Percentiles rank a stretch among this genome's conserved stretches.
phyloP scores from a whole-genome alignment of 1,140 invertebrate genomes.

The Trinorchestia longiramus region DNA sequence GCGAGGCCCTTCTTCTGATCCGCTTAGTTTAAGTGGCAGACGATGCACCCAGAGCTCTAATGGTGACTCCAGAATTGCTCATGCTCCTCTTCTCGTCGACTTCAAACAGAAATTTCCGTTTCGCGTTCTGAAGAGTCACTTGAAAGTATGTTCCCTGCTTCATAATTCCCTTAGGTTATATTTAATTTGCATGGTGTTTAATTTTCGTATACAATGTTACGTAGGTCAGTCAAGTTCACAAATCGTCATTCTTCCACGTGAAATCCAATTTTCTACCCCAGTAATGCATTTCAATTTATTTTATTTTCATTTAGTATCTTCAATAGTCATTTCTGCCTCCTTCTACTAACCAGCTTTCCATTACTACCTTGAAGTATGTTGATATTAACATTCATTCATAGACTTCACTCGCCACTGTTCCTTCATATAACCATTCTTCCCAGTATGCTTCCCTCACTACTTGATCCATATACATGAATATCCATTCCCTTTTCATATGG shows the following conservation, averaged over 20 bases:
- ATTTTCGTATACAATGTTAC: too few species aligned
- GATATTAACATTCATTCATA: background rate
- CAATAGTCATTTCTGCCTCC: too few species aligned
- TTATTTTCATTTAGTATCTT: too few species aligned
- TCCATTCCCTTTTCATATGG: background rate
- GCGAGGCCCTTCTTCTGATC: constrained; percentile 21
- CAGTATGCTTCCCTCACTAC: background rate
- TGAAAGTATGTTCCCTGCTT: background rate
- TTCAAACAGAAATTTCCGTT: background rate
- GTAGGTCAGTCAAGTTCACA: too few species aligned
- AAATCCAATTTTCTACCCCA: too few species aligned
- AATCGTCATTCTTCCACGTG: too few species aligned
- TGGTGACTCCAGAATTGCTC: constrained; percentile 46
- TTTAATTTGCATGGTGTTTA: too few species aligned
- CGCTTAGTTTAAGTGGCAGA: constrained; percentile 49
- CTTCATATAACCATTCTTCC: background rate
- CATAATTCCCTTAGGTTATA: background rate
- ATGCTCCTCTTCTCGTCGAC: background rate
- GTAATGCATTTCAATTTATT: too few species aligned
- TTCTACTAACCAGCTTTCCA: too few species aligned
- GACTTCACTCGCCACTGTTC: background rate
- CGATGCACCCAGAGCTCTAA: constrained; percentile 18
- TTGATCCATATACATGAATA: background rate
- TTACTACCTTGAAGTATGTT: too few species aligned
- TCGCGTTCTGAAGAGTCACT: background rate